Base-by-base conservation (phyloP, 2,797 vertebrate species). In the Scyliorhinus canicula region DNA sequence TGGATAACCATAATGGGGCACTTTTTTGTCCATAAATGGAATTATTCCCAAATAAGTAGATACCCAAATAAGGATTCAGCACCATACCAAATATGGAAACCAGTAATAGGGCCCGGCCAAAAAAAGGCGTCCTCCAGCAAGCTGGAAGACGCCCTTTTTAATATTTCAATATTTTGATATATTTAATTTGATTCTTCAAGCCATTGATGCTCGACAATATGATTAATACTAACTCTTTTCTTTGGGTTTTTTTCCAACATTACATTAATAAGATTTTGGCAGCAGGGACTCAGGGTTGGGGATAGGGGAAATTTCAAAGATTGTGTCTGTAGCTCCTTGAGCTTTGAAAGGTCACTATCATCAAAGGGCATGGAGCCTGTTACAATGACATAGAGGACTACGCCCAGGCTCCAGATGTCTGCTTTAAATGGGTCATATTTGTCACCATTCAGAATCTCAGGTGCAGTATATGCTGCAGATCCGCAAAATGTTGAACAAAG, bases 321-420 rank as follows among this genome's bases (percentile, higher is more conserved):
- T 94, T 94, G 93, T 21, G 4, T 44, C 26, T 67, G 93, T 28
- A 94, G 24, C 47, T 94, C 44, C 26, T 63, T 47, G 21, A 71
- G 65, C 65, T 94, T 94, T 60, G 93, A 67, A 40, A 94, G 93
- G 93, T 94, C 93, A n/a, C 44, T 94, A 65, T 94, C 63, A 94
- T 94, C 26, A 44, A 71, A 31, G 52, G 79, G 79, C 79, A 94
- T 47, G 63, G 40, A 94, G 28, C 93, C 93, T 47, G 93, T 94
- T 6, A 94, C 93, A 40, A 94, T 94, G 4, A 71, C 6, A 7
- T 82, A 82, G 21, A 82, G 79, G 44, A 82, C 40, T 0, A 82
- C 44, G 0, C 84, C 52, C 14, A 86, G 19, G 79, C 79, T 82
- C 79, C 79, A 82, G 57, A 82, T 9, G 21, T 82, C 79, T 82